phyloP scores from a whole-genome alignment of 2,797 vertebrate species.

The Pelochelys cantorii region DNA sequence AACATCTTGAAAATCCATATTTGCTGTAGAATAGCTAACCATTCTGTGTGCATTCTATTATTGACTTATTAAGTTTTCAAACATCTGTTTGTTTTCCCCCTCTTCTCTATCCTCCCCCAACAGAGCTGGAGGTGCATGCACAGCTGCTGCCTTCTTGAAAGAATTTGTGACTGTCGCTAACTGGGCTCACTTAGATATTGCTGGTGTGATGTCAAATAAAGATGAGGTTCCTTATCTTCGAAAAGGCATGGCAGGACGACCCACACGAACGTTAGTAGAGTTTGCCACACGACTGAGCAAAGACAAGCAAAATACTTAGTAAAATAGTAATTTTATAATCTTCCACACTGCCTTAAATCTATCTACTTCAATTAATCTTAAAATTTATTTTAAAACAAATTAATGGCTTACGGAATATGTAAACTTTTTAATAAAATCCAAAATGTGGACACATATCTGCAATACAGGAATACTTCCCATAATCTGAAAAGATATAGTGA shows the following conservation, averaged over 20 bases:
- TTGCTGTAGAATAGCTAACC: neutral
- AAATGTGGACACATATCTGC: neutral
- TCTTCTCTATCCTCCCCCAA: neutral
- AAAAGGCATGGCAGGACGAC: constrained; percentile 97
- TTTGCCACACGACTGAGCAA: constrained; percentile 85
- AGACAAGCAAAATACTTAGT: constrained; percentile 64
- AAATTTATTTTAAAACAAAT: neutral
- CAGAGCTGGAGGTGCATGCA: constrained; percentile 95
- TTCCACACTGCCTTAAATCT: neutral
- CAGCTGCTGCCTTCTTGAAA: constrained; percentile 94
- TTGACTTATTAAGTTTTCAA: neutral
- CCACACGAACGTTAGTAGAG: constrained; percentile 93
- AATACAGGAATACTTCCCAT: neutral
- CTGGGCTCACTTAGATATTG: constrained; percentile 98
- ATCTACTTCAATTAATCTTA: neutral
- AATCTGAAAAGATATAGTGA: neutral
- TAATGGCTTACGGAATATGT: neutral
- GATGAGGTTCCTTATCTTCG: constrained; percentile 94
- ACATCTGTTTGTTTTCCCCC: rapidly evolving
- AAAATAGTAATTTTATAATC: neutral
- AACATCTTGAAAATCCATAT: neutral
- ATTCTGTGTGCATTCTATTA: neutral
- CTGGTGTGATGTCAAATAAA: constrained; percentile 97
- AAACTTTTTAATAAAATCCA: neutral
- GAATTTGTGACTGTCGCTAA: constrained; percentile 92